Conservation (phyloP, 2,113 vertebrate species). For the Ochotona princeps region DNA sequence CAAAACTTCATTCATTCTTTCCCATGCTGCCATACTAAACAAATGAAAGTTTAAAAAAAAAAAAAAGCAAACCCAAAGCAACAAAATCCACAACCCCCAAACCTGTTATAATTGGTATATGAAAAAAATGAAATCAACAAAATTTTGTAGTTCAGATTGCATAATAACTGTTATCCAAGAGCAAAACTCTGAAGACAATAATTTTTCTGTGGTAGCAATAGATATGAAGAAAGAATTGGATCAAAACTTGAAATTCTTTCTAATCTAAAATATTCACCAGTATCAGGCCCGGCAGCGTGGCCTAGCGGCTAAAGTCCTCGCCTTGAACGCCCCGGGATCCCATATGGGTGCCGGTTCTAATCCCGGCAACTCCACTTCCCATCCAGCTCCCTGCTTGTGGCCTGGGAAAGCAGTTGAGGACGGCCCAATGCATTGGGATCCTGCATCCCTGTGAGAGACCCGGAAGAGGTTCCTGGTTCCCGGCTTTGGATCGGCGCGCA, state of each 20-base stretch:
- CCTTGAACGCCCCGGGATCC: too few relatives aligned
- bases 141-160: not conserved
- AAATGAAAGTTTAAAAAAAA: not conserved
- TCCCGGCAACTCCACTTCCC: too few relatives aligned
- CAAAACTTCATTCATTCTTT: not conserved
- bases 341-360: too few relatives aligned
- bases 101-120: not conserved
- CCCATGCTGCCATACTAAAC: not conserved
- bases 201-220: not conserved
- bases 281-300: too few relatives aligned
- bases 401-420: too few relatives aligned
- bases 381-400: too few relatives aligned
- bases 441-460: too few relatives aligned
- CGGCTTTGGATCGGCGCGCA: too few relatives aligned
- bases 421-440: too few relatives aligned
- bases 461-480: too few relatives aligned
- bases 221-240: not conserved
- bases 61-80: not conserved
- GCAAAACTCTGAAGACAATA: not conserved
- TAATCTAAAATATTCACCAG: not conserved
- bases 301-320: too few relatives aligned
- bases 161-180: not conserved
- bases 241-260: not conserved
- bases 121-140: not conserved
- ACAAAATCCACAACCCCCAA: not conserved